Evolutionary conservation across 37 sponge, comb jelly and placozoan species (phyloP), one percentile per base, ranked within the genome.

Genomic region (Axinella damicornis): DNA sequence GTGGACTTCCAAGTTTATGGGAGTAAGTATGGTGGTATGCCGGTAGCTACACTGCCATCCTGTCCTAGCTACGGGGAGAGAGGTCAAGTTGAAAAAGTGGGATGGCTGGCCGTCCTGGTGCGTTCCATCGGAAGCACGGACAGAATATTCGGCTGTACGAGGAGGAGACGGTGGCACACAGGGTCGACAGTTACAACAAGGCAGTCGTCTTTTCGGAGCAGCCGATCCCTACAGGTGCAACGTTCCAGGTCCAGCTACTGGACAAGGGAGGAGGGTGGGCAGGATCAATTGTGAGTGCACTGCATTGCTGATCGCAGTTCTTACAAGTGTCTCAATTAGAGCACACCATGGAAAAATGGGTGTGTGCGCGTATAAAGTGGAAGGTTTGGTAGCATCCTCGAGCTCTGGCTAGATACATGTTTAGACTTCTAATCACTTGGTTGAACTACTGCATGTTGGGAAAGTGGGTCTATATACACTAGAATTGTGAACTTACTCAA

Each of bases 261-360:
- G 90, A 92, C 79, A 95, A 87, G 74, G 96, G 93, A 12, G 94
- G 90, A 24, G 96, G 96, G 60, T 95, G 96, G 96, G 96, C 96
- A 16, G 96, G 96, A 24, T 89, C 92, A 17, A 85, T 95, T 71
- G 96, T 95, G 62, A 92, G 96, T 86, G 46, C 46, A 12, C 4
- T 46, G 46, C n/a, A n/a, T n/a, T n/a, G n/a, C n/a, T n/a, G n/a
- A n/a, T n/a, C n/a, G n/a, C n/a, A n/a, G n/a, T n/a, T n/a, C n/a
- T 46, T 4, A 46, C 46, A 46, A 46, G 46, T 46, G 9, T 46
- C 9, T 46, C 9, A 46, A 46, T 46, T 46, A 46, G 46, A 46
- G 46, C 46, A 46, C 46, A 46, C 9, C 46, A 46, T 46, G 4
- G 46, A 9, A 4, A 46, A 12, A 9, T 9, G 6, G 4, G 46